Percentiles rank a stretch among this genome's conserved stretches.
These are phyloP conservation scores for Phaethornis superciliosus DNA, from an alignment of 2,113 vertebrate species.

Conservation along the genomic window DNA sequence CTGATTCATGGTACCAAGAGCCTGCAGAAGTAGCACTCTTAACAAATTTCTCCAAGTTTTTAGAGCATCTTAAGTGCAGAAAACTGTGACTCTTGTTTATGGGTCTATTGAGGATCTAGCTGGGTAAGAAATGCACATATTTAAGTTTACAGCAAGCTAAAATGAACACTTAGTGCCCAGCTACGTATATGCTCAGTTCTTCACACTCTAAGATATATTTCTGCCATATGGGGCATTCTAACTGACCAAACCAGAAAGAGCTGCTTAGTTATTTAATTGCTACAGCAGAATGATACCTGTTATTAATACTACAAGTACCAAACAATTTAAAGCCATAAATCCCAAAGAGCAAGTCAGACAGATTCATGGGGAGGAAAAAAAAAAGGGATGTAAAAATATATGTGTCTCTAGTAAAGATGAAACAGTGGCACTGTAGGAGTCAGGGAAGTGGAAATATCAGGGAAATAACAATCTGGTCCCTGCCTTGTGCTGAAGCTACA, in stretches of 20 bases:
- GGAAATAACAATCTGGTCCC: neutral
- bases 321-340: conserved; percentile 1
- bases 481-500: neutral
- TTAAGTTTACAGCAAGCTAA: conserved; percentile 47
- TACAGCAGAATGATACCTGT: neutral
- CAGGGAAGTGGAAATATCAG: neutral
- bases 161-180: neutral
- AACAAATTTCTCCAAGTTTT: conserved; percentile 46
- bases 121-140: conserved; percentile 49
- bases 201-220: neutral
- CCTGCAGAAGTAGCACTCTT: conserved; percentile 33
- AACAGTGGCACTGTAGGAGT: neutral
- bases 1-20: conserved; percentile 1
- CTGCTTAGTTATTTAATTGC: conserved; percentile 34
- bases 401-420: neutral
- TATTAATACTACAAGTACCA: conserved; percentile 43
- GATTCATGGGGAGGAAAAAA: neutral
- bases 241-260: neutral
- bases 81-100: conserved; percentile 17
- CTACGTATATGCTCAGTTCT: neutral
- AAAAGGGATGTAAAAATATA: neutral
- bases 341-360: neutral
- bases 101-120: conserved; percentile 30
- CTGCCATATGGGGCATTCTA: conserved; percentile 5
- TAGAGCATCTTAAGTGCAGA: conserved; percentile 31